A percentile compares a stretch with the other conserved stretches of the same genome.
These are phyloP conservation scores for Pterocles gutturalis DNA, from an alignment of 2,113 vertebrate species.

Conservation along the genomic window DNA sequence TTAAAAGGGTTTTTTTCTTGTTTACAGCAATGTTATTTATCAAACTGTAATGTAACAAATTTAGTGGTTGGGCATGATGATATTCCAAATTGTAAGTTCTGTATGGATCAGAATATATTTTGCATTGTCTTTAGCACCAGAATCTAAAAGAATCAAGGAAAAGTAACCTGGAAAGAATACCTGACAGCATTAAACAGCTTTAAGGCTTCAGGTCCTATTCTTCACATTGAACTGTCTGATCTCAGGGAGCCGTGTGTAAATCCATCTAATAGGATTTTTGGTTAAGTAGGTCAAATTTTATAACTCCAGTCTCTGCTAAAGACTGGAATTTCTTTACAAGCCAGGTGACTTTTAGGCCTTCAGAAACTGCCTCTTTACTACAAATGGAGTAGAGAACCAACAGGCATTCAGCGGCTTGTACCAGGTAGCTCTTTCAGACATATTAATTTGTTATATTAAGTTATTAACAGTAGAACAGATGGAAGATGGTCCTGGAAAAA, in stretches of 20 bases:
- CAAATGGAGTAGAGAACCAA: neutral
- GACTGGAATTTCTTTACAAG: slow-evolving; percentile 26
- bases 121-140: neutral
- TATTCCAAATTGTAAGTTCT: neutral
- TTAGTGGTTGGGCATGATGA: neutral
- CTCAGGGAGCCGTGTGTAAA: slow-evolving; percentile 19
- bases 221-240: slow-evolving; percentile 10
- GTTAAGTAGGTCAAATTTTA: slow-evolving; percentile 63
- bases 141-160: neutral
- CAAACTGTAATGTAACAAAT: neutral
- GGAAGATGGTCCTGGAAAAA: neutral
- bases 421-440: neutral
- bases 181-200: neutral
- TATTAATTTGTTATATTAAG: neutral
- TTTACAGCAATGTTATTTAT: neutral
- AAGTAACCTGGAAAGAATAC: slow-evolving; percentile 8
- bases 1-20: neutral
- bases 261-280: slow-evolving; percentile 65
- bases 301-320: neutral
- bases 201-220: neutral
- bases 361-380: neutral
- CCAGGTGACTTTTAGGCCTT: slow-evolving; percentile 16
- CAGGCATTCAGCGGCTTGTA: neutral
- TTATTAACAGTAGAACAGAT: neutral
- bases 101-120: neutral